Conservation (phyloP, 2,113 vertebrate species). For the Tragelaphus imberbis region DNA sequence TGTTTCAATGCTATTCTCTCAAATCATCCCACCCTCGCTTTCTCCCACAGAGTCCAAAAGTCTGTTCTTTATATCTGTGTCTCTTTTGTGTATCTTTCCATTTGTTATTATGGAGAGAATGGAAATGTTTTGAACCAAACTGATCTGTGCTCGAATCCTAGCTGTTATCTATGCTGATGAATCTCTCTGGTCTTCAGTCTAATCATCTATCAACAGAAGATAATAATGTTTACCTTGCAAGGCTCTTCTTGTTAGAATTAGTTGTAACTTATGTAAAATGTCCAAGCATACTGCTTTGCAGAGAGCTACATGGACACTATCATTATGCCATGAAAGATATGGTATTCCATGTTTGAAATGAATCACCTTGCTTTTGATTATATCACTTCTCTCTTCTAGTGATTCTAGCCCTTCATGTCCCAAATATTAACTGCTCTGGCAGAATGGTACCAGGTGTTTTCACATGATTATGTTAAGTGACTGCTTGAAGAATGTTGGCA, state of each 20-base stretch:
- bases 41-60: background rate
- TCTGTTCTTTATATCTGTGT: background rate
- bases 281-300: background rate
- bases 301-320: background rate
- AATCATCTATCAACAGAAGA: background rate
- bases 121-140: background rate
- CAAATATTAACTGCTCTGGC: constrained; percentile 17
- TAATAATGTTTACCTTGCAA: background rate
- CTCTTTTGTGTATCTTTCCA: background rate
- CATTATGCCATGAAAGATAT: constrained; percentile 1
- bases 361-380: constrained; percentile 10
- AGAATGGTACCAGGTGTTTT: background rate
- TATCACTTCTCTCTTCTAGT: background rate
- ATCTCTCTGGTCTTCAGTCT: background rate
- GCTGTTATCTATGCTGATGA: background rate
- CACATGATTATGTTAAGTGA: background rate
- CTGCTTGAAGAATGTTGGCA: background rate
- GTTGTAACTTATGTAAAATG: background rate
- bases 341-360: background rate
- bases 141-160: background rate
- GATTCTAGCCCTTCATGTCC: background rate
- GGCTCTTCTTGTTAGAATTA: background rate
- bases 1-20: background rate
- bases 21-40: background rate
- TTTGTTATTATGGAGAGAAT: constrained; percentile 1